Evolutionary conservation across 2,888 invertebrate genomes (phyloP), one percentile per base, ranked within the genome.

Genomic region (Salpingus planirostris): DNA sequence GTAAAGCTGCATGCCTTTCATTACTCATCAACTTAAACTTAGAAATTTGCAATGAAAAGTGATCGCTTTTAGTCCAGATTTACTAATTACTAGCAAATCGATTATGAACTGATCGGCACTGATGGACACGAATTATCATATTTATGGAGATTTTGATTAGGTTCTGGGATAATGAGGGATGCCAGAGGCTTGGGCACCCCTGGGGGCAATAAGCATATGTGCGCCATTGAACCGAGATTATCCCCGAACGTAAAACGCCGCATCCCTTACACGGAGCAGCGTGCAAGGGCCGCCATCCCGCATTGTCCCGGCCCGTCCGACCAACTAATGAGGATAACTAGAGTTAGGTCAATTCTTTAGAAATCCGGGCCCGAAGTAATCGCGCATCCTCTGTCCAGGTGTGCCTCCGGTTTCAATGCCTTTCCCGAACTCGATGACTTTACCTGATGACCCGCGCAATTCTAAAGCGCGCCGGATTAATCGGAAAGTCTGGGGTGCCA

Each of bases 341-440:
- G 59, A 63, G 63, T 63, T 63, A 63, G 62, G 62, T 63, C 62
- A 63, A 59, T 60, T 61, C 62, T 60, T 60, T 62, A 53, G 54
- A 60, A 55, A 51, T 38, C 32, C 40, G 31, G 42, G 38, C 24
- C 33, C 31, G 34, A 35, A 42, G 49, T 44, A 54, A 54, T 52
- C 50, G 51, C 50, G 52, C 49, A 43, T 51, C 45, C 43, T 37
- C 43, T 43, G 47, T 52, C 60, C 60, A 60, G 60, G 60, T 60
- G 60, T 55, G 47, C 45, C 32, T 28, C 29, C 31, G 33, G 25
- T 31, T 40, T 33, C 32, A 27, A 26, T 26, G 21, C 34, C 33
- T 36, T 34, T 31, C 24, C 33, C 5, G 5, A 31, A 28, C 40
- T 46, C 41, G 46, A 50, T 50, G 49, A 50, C 49, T 51, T 51